These are phyloP conservation scores for Ptychoptera contaminata DNA, from an alignment of 2,888 invertebrate genomes.

Conservation along the genomic window DNA sequence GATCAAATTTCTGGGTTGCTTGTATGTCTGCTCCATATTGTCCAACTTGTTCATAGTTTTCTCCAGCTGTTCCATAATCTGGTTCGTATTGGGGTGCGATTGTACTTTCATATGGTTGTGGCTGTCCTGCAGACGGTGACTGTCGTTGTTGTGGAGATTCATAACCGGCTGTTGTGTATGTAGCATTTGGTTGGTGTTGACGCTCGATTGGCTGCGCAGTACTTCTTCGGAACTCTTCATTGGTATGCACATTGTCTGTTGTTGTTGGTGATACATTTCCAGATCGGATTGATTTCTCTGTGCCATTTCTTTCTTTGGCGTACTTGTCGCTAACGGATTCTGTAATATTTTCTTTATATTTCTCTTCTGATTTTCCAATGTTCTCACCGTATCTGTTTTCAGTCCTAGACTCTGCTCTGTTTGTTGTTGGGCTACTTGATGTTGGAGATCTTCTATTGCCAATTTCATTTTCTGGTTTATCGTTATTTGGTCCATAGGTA, in stretches of 20 bases:
- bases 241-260: slow-evolving; percentile 6
- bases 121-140: no score
- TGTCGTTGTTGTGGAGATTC: no score
- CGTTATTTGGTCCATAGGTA: neutral
- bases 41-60: slow-evolving; percentile 10
- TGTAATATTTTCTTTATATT: neutral
- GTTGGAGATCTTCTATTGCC: neutral
- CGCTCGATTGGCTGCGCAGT: slow-evolving; percentile 1
- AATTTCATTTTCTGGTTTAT: slow-evolving; percentile 1
- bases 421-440: slow-evolving; percentile 2
- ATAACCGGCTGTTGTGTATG: no score
- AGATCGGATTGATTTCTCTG: neutral
- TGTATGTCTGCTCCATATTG: slow-evolving; percentile 8
- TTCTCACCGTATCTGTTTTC: neutral
- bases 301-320: no score
- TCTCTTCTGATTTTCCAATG: neutral
- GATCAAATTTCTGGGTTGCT: slow-evolving; percentile 2
- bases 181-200: slow-evolving; percentile 3
- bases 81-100: no score
- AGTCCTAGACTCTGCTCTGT: neutral
- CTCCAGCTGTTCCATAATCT: no score
- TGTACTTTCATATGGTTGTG: slow-evolving; percentile 9
- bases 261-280: slow-evolving; percentile 4
- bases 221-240: neutral
- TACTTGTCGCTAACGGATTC: neutral